These are phyloP conservation scores for Urocitellus parryii DNA, from an alignment of 2,113 vertebrate species.

Conservation along the genomic window DNA sequence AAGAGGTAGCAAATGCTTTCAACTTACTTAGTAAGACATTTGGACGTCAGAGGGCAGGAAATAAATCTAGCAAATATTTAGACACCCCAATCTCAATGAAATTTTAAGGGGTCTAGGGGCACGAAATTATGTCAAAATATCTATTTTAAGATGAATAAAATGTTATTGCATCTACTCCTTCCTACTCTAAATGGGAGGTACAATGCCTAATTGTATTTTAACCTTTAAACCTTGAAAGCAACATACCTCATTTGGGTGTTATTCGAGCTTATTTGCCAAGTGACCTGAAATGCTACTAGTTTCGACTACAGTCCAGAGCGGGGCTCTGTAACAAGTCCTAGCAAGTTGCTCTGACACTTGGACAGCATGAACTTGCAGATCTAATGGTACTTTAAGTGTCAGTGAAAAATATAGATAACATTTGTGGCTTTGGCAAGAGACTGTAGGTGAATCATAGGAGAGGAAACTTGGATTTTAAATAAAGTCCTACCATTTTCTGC, in stretches of 20 bases:
- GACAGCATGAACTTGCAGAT: fast-evolving
- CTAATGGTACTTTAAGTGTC: neutral
- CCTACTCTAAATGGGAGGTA: neutral
- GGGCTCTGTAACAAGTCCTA: neutral
- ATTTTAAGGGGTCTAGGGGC: neutral
- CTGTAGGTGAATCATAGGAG: neutral
- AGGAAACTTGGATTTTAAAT: neutral
- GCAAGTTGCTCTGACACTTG: neutral
- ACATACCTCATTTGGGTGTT: neutral
- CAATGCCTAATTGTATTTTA: neutral
- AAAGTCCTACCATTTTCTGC: neutral
- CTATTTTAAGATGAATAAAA: neutral
- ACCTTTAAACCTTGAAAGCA: neutral
- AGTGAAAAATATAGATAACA: neutral
- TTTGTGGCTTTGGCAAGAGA: neutral
- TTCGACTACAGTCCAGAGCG: neutral
- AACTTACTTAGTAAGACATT: neutral
- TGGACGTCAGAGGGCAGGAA: neutral
- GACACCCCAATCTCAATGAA: neutral
- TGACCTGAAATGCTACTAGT: neutral
- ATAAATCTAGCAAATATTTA: neutral
- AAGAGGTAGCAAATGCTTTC: neutral
- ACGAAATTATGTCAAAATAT: neutral
- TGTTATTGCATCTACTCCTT: neutral
- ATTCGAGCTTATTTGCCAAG: neutral